Evolutionary conservation across 2,113 vertebrate genomes (phyloP).

Genomic region (Petroica traversi): DNA sequence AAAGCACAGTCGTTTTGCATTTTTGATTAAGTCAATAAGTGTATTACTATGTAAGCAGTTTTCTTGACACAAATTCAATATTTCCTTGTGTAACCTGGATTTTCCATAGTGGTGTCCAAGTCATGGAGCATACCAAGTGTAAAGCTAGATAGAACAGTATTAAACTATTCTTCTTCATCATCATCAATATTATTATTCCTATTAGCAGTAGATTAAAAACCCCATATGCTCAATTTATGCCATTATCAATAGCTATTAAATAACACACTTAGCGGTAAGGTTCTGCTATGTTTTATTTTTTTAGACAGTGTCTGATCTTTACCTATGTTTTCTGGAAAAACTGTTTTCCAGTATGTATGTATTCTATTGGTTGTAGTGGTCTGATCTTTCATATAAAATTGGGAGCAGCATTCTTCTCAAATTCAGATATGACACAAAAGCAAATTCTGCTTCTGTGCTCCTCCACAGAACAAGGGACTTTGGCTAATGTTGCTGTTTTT

Average conservation of each 20-base stretch:
- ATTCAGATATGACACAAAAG: neutral
- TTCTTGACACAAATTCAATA: conserved; percentile 65
- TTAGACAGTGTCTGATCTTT: neutral
- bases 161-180: neutral
- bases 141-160: neutral
- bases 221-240: neutral
- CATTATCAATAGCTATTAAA: conserved; percentile 4
- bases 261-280: neutral
- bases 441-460: neutral
- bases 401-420: neutral
- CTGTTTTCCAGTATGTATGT: rapidly evolving
- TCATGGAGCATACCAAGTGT: neutral
- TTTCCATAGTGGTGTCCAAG: neutral
- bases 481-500: neutral
- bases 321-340: neutral
- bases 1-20: conserved; percentile 55
- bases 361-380: neutral
- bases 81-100: conserved; percentile 22
- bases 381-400: neutral
- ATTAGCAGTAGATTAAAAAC: neutral
- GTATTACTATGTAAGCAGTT: conserved; percentile 41
- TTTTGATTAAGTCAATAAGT: conserved; percentile 60
- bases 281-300: neutral
- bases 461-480: neutral
- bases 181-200: neutral